These are phyloP conservation scores for Whitmania pigra DNA, from an alignment of 1,140 invertebrate species.

Conservation along the genomic window DNA sequence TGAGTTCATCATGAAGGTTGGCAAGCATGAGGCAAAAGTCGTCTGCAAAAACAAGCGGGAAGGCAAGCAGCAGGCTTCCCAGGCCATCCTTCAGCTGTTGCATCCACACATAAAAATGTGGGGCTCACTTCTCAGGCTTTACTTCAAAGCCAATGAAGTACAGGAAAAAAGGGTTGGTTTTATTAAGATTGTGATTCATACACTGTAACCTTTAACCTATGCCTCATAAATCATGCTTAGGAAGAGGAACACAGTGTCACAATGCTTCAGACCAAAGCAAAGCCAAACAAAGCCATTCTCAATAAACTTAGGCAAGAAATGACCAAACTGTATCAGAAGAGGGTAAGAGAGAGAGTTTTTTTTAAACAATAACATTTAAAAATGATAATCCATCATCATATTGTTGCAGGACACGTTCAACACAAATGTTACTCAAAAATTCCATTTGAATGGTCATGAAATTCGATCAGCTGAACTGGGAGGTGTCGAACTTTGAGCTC, in stretches of 20 bases:
- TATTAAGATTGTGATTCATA: no score
- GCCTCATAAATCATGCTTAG: slow-evolving; percentile 27
- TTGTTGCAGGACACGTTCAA: not conserved
- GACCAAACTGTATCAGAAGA: slow-evolving; percentile 54
- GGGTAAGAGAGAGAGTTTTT: slow-evolving; percentile 27
- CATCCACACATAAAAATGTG: slow-evolving; percentile 88
- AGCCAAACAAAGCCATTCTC: slow-evolving; percentile 82
- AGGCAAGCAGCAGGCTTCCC: slow-evolving; percentile 89
- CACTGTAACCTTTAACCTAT: no score
- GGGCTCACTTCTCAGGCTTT: slow-evolving; percentile 80
- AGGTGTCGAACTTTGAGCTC: not conserved
- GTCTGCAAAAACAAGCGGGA: slow-evolving; percentile 86
- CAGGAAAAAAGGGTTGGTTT: slow-evolving; percentile 67
- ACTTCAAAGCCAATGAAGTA: slow-evolving; percentile 81
- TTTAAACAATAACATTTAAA: not conserved
- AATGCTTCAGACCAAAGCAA: slow-evolving; percentile 69
- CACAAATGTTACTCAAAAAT: not conserved
- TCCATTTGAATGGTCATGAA: not conserved
- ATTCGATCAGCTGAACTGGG: slow-evolving; percentile 2
- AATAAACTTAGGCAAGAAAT: slow-evolving; percentile 79
- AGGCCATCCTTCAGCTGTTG: slow-evolving; percentile 69
- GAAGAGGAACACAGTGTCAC: slow-evolving; percentile 86
- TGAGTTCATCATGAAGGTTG: slow-evolving; percentile 85
- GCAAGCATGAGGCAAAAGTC: slow-evolving; percentile 61
- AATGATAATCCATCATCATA: not conserved